Percentiles rank a stretch among this genome's conserved stretches.
phyloP scores from a whole-genome alignment of 2,113 vertebrate species.

The Poicephalus gulielmi region DNA sequence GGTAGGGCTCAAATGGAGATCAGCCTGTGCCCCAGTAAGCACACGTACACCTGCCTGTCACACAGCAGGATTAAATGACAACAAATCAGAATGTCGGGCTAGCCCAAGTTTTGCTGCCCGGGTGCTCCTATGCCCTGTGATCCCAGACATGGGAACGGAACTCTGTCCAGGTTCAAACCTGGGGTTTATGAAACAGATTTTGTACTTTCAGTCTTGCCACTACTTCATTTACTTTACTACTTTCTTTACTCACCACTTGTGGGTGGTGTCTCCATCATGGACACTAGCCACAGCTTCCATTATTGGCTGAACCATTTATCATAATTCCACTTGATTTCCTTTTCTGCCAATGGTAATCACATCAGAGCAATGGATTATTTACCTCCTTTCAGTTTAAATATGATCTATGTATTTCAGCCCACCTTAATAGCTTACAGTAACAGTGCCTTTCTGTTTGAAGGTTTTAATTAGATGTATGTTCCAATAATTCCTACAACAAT shows the following conservation, averaged over 20 bases:
- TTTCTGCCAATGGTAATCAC: slow-evolving; percentile 27
- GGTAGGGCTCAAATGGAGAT: background rate
- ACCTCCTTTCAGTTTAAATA: slow-evolving; percentile 28
- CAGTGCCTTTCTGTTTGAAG: background rate
- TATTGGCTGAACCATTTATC: background rate
- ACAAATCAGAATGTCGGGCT: background rate
- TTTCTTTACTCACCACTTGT: background rate
- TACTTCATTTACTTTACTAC: slow-evolving; percentile 5
- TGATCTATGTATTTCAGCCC: background rate
- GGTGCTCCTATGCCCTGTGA: background rate
- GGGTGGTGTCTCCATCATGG: background rate
- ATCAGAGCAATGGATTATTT: slow-evolving; percentile 29
- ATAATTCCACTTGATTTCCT: slow-evolving; percentile 9
- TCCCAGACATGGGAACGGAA: background rate
- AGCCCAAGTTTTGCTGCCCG: background rate
- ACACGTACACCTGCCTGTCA: background rate
- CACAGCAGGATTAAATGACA: background rate
- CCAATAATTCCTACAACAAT: background rate
- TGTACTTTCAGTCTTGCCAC: background rate
- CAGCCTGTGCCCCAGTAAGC: background rate
- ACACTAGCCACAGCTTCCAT: background rate
- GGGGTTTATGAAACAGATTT: background rate
- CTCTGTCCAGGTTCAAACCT: background rate
- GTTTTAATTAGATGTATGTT: background rate
- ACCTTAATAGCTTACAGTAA: background rate